These are phyloP conservation scores for Tenrec ecaudatus DNA, from an alignment of 2,113 vertebrate genomes.

Conservation along the genomic window DNA sequence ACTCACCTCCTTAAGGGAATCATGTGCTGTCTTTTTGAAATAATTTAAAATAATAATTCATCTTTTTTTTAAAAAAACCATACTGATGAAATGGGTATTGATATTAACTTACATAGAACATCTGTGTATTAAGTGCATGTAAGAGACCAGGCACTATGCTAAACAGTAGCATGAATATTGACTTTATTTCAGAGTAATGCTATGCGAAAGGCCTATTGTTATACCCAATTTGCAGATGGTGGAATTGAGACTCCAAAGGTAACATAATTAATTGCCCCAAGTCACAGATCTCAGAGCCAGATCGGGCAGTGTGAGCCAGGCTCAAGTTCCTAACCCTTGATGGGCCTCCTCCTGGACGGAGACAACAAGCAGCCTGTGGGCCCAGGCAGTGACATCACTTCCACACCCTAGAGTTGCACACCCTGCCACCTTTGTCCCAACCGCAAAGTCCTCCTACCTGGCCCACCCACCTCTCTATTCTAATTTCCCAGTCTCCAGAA, in stretches of 20 bases:
- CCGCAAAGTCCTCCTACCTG: neutral
- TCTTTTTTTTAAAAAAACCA: neutral
- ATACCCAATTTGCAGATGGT: neutral
- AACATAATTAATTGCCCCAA: neutral
- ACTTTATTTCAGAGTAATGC: slow-evolving; percentile 35
- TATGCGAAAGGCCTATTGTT: neutral
- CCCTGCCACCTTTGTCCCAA: neutral
- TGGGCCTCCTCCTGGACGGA: neutral
- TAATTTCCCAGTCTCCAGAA: neutral
- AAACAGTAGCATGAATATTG: neutral
- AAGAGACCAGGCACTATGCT: neutral
- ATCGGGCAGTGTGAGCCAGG: no score
- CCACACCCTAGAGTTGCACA: neutral
- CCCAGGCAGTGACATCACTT: neutral
- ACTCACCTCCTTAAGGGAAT: slow-evolving; percentile 7
- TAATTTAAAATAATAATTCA: neutral
- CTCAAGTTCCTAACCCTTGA: neutral
- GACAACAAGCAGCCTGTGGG: neutral
- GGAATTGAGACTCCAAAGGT: neutral
- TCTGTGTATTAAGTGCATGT: neutral
- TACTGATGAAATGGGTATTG: neutral
- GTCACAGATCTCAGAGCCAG: neutral
- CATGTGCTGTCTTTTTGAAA: slow-evolving; percentile 25
- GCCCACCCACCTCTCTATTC: neutral
- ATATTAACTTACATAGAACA: neutral